A percentile compares a stretch with the other conserved stretches of the same genome.
These are phyloP conservation scores for Notolabrus celidotus DNA, from an alignment of 2,797 vertebrate genomes.

Conservation along the genomic window DNA sequence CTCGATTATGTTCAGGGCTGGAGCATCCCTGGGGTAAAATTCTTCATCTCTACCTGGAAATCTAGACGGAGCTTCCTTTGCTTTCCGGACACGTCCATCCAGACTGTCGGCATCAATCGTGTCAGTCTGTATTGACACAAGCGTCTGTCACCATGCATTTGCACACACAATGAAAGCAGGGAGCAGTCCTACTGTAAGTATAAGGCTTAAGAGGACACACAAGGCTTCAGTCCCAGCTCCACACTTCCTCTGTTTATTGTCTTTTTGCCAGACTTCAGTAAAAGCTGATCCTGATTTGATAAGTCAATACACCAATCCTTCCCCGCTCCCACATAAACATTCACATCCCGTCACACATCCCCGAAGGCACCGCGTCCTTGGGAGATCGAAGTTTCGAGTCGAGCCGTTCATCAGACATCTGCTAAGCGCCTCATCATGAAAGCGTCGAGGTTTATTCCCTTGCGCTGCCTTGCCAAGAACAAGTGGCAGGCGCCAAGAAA, in stretches of 20 bases:
- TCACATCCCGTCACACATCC: conserved; percentile 47
- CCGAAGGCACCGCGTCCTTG: conserved; percentile 69
- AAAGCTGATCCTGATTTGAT: conserved; percentile 32
- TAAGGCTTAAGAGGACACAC: conserved; percentile 18
- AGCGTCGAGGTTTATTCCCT: conserved; percentile 73
- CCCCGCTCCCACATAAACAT: conserved; percentile 45
- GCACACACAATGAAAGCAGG: conserved; percentile 49
- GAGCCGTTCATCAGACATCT: conserved; percentile 79
- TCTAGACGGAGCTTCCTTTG: conserved; percentile 50
- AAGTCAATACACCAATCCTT: conserved; percentile 31
- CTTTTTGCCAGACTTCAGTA: conserved; percentile 28
- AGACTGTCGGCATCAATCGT: conserved; percentile 59
- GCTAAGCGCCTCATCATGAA: conserved; percentile 81
- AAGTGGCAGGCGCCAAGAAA: conserved; percentile 78
- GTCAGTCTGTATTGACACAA: conserved; percentile 62
- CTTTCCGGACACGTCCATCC: conserved; percentile 60
- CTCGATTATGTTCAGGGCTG: conserved; percentile 72
- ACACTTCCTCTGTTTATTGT: background rate
- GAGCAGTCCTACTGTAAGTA: conserved; percentile 41
- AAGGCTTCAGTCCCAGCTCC: background rate
- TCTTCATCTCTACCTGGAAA: conserved; percentile 66
- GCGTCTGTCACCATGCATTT: conserved; percentile 68
- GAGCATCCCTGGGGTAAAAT: conserved; percentile 68
- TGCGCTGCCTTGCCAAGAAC: conserved; percentile 74
- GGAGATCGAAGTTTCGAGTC: conserved; percentile 66